phyloP scores from a whole-genome alignment of 1,140 invertebrate species.

The Argopecten irradians region DNA sequence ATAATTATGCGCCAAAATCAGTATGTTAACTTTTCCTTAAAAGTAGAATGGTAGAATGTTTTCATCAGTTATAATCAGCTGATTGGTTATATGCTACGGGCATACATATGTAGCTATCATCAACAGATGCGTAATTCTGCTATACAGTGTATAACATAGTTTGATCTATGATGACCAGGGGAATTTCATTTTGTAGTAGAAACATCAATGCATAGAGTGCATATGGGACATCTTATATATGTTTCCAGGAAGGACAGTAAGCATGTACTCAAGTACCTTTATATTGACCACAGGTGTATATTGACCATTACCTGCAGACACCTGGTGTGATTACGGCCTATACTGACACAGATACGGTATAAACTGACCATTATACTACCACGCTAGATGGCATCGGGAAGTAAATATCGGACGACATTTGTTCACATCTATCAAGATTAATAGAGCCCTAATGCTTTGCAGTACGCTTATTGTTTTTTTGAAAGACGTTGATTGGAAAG shows the following conservation, averaged over 20 bases:
- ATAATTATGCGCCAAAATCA: too few relatives aligned
- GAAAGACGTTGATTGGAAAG: too few relatives aligned
- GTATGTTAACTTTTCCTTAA: too few relatives aligned
- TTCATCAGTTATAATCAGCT: too few relatives aligned
- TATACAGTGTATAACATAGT: too few relatives aligned
- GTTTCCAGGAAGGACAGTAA: background rate
- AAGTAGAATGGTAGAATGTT: too few relatives aligned
- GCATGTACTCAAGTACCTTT: background rate
- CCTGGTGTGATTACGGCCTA: background rate
- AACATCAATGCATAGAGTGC: background rate
- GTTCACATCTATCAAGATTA: background rate
- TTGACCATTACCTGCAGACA: background rate
- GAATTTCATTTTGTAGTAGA: too few relatives aligned
- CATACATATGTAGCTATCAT: too few relatives aligned
- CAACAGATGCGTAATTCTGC: too few relatives aligned
- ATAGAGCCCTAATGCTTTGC: background rate
- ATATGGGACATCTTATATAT: background rate
- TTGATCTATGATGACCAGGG: too few relatives aligned
- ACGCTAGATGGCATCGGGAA: background rate
- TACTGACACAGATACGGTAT: background rate
- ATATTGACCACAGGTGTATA: slow-evolving; percentile 1
- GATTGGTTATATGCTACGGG: too few relatives aligned
- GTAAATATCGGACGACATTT: background rate
- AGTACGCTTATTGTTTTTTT: background rate
- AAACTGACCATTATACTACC: background rate